A percentile compares a stretch with the other conserved stretches of the same genome.
These are phyloP conservation scores for Hippocampus abdominalis DNA, from an alignment of 2,113 vertebrate genomes.

Conservation along the genomic window DNA sequence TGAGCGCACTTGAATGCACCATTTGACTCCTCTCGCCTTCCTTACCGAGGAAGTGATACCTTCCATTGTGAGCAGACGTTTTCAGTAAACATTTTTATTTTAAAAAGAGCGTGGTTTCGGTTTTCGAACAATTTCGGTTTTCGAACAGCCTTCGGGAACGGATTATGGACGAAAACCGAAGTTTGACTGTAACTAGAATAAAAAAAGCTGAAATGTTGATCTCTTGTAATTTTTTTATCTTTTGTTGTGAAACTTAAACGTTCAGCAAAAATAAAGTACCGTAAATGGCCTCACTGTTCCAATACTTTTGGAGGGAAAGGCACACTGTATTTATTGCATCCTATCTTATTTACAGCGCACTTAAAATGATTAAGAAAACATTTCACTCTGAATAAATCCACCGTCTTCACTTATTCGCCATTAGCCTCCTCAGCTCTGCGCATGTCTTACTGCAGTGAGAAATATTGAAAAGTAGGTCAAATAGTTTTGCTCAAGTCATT, in stretches of 20 bases:
- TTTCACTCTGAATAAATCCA: background rate
- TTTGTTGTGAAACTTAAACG: background rate
- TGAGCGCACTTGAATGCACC: too few relatives aligned
- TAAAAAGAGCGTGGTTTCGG: too few relatives aligned
- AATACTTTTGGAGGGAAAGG: background rate
- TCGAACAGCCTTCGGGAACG: too few relatives aligned
- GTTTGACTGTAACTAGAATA: too few relatives aligned
- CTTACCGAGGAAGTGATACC: too few relatives aligned
- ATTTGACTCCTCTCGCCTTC: too few relatives aligned
- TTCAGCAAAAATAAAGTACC: background rate
- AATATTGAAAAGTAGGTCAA: conserved; percentile 69
- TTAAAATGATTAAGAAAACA: background rate
- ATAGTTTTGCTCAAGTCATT: conserved; percentile 52
- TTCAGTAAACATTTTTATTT: too few relatives aligned
- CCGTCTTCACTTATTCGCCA: background rate
- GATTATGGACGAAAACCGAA: too few relatives aligned
- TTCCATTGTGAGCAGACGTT: too few relatives aligned
- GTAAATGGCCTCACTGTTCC: background rate
- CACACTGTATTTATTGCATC: background rate
- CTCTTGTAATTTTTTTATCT: background rate
- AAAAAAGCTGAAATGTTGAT: too few relatives aligned
- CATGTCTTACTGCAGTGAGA: conserved; percentile 56
- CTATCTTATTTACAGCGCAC: background rate
- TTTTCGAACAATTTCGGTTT: too few relatives aligned
- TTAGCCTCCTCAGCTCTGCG: background rate